Base-by-base conservation (phyloP, 2,113 vertebrate species). In the Microtus montanus region DNA sequence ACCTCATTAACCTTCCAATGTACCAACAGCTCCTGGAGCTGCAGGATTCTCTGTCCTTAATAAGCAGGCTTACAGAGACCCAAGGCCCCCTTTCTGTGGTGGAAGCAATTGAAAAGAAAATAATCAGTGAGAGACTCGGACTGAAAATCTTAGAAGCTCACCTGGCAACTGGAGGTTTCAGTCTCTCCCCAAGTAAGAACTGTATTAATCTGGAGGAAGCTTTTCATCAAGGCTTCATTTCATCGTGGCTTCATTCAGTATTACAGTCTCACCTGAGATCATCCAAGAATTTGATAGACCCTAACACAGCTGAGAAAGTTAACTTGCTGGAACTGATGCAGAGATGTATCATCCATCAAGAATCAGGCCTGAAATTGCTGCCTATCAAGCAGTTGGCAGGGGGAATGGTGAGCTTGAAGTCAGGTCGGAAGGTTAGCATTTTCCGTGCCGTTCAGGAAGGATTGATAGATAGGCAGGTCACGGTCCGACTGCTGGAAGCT, bases 401-500 rank as follows among this genome's bases (percentile, higher is more conserved):
- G 28, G 99, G 99, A 86, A 98, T 98, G 77, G 98, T 99, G 94
- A 99, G 98, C 97, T 94, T 99, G 94, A 98, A 97, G 14, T 99
- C 99, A 0, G 99, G 99, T 77, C 98, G 98, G 91, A 99, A 99
- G 84, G 99, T 99, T 54, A 99, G 98, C 91, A 98, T 99, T 96
- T 99, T 99, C 97, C 98, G 98, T 12, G 99, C 99, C 0, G 96
- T 99, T 22, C 99, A 99, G 96, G 99, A 99, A 96, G 99, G 99
- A 30, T 98, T 99, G 49, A 99, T 99, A 75, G 99, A 99, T 93
- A 98, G 98, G 4, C 98, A 99, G 92, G 99, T 99, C 2, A 98
- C 98, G 0, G 87, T 98, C 54, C 98, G 99, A 94, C 93, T 99
- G 47, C 98, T 99, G 83, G 99, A 99, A 98, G 98, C 99, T 80